phyloP scores from a whole-genome alignment of 2,113 vertebrate genomes.

The Sminthopsis crassicaudata region DNA sequence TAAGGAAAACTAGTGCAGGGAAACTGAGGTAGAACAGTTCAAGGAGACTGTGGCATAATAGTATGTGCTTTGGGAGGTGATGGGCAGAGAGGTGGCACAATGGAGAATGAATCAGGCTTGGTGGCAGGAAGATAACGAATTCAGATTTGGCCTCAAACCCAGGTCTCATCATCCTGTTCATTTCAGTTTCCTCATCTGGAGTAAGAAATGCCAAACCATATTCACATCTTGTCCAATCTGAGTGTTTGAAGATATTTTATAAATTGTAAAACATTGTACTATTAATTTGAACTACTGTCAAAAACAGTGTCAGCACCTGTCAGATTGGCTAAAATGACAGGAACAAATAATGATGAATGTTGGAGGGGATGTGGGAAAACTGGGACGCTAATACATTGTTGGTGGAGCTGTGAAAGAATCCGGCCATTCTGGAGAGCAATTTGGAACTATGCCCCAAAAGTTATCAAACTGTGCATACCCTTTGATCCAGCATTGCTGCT shows the following conservation, averaged over 20 bases:
- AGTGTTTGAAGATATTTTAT: neutral
- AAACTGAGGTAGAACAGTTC: no score
- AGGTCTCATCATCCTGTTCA: neutral
- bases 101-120: neutral
- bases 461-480: no score
- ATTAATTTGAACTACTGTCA: neutral
- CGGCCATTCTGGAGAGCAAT: no score
- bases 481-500: no score
- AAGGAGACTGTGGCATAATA: no score
- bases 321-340: no score
- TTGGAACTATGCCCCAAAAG: no score
- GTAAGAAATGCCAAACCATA: neutral
- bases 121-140: neutral
- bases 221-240: neutral
- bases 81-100: neutral
- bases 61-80: neutral
- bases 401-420: no score
- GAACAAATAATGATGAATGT: no score
- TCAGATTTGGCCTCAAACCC: neutral
- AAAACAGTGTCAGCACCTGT: neutral
- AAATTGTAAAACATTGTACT: neutral
- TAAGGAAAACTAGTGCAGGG: no score
- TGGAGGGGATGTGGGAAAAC: no score
- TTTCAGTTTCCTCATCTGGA: neutral
- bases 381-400: no score